Evolutionary conservation across 1,140 invertebrate genomes (phyloP), one percentile per base, ranked within the genome.

Genomic region (Drosophila kohkoa): DNA sequence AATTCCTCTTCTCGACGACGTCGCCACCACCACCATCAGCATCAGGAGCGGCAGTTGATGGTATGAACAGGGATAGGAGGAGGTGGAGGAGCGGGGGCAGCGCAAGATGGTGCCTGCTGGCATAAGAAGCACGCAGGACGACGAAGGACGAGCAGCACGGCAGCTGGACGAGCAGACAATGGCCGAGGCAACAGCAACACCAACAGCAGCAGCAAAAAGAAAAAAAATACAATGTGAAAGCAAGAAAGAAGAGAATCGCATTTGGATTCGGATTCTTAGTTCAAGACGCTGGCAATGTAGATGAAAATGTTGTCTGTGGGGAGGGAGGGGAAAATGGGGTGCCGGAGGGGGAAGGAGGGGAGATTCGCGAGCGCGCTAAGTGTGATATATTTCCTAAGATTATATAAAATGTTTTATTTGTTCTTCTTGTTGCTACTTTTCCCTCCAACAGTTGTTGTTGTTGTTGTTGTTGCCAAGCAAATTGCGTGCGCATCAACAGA

Each of bases 351-450:
- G 20, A 30, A 58, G 45, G 59, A 30, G 45, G 32, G 62, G 45
- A 25, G 13, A 57, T 49, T 76, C 69, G 66, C 62, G 52, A 71
- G 74, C 72, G 73, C 58, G 82, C 90, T 91, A 91, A 91, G 90
- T 91, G 90, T 91, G 90, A 91, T 91, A 91, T 91, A 91, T 91
- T 91, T 91, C 80, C 79, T 80, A 79, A 91, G 90, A 91, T 91
- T 91, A 91, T 91, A 86, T 91, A 91, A 91, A 89, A 91, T 86
- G 90, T 81, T 91, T 85, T 91, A 91, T 91, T 91, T 90, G 78
- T 89, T 89, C 73, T 83, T 81, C 63, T 80, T 73, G 74, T 75
- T 88, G 70, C 73, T 68, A 63, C 79, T 65, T 67, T 62, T 60
- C 46, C 16, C 28, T 15, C 28, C 41, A 3, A 8, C 13, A 38